Conservation (phyloP, 2,888 invertebrate genomes). For the Macrosiphum euphorbiae region DNA sequence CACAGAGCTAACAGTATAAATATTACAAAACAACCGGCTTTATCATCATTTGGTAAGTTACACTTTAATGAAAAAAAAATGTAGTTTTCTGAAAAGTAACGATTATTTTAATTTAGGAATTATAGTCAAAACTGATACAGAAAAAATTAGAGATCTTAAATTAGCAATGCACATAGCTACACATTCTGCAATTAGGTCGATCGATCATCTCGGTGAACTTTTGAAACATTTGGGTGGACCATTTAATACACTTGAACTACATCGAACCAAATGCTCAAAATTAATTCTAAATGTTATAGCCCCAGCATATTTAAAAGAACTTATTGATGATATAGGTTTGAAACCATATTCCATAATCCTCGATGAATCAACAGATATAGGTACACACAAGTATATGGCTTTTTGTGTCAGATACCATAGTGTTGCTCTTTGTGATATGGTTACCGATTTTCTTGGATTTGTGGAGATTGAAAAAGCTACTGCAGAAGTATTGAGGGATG, state of each 20-base stretch:
- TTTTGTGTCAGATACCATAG: slow-evolving; percentile 67
- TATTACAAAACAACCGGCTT: not conserved
- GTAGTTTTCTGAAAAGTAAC: not conserved
- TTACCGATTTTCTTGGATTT: slow-evolving; percentile 67
- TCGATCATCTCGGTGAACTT: not conserved
- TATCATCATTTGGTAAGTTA: slow-evolving; percentile 4
- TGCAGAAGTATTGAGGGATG: slow-evolving; percentile 64
- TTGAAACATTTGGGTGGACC: not conserved
- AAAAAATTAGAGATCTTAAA: slow-evolving; percentile 1
- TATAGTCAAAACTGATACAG: not conserved
- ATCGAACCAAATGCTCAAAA: not conserved
- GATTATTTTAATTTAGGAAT: not conserved
- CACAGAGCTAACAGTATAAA: not conserved
- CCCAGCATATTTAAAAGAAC: not conserved
- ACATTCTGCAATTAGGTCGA: not conserved
- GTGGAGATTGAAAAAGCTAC: slow-evolving; percentile 66
- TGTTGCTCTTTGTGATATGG: slow-evolving; percentile 64
- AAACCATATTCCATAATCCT: slow-evolving; percentile 49
- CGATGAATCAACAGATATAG: slow-evolving; percentile 68
- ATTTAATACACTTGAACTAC: not conserved
- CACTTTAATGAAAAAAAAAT: not conserved
- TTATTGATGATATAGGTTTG: not conserved
- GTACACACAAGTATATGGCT: slow-evolving; percentile 67
- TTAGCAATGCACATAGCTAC: not conserved
- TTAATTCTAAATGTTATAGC: slow-evolving; percentile 4